These are phyloP conservation scores for Pimpla rufipes DNA, from an alignment of 2,888 invertebrate genomes.

Conservation along the genomic window DNA sequence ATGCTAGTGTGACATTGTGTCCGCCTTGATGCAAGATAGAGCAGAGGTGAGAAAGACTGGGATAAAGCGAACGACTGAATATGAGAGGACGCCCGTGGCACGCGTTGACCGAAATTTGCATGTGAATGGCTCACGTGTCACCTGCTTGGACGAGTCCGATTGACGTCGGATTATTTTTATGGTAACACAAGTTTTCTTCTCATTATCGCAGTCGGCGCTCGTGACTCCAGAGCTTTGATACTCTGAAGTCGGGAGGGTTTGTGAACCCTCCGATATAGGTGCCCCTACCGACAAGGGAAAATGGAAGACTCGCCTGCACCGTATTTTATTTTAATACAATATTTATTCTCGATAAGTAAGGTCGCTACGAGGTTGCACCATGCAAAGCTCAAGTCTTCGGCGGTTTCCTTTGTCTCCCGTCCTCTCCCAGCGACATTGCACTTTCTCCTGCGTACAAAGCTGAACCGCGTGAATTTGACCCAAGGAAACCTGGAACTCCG, in stretches of 20 bases:
- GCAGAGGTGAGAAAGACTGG: constrained; percentile 50
- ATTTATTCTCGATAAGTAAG: constrained; percentile 63
- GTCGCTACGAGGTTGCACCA: constrained; percentile 43
- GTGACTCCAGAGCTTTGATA: background rate
- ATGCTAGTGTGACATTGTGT: too few relatives aligned
- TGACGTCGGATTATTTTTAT: constrained; percentile 80
- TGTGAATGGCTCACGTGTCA: constrained; percentile 77
- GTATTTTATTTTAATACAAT: constrained; percentile 54
- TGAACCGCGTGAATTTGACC: constrained; percentile 37
- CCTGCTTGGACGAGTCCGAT: constrained; percentile 75
- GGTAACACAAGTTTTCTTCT: constrained; percentile 77
- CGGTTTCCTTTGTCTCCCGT: constrained; percentile 44
- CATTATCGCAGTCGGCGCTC: constrained; percentile 74
- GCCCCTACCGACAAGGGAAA: background rate
- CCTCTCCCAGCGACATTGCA: constrained; percentile 26
- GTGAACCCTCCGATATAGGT: background rate
- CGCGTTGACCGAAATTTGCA: constrained; percentile 83
- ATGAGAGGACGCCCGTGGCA: constrained; percentile 64
- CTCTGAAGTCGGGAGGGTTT: background rate
- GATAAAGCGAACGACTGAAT: constrained; percentile 50
- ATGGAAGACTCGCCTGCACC: constrained; percentile 4
- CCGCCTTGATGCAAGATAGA: constrained; percentile 41
- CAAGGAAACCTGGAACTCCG: constrained; percentile 28
- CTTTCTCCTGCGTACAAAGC: constrained; percentile 18
- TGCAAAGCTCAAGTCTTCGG: constrained; percentile 33